Base-by-base conservation (phyloP, 2,797 vertebrate species). In the Danio kyathit region DNA sequence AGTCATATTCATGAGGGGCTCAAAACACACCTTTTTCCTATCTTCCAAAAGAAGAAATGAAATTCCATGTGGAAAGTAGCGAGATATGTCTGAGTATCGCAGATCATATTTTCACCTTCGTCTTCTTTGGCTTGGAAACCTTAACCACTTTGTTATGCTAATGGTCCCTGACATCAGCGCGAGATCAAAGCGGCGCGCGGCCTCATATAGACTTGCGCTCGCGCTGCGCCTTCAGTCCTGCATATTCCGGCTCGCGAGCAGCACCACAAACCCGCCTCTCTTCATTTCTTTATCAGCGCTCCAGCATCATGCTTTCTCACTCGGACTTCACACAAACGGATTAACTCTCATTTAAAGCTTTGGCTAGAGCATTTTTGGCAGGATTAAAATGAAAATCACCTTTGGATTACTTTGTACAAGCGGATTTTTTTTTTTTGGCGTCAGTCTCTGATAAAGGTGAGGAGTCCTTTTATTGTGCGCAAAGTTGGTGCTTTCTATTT, bases 111-210 rank as follows among this genome's bases (percentile, higher is more conserved):
- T 73, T 71, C 49, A 21, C 49, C 49, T 52, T 1, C 12, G 79
- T 81, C 75, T 76, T 82, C 80, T 85, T 78, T 73, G 79, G 19
- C 82, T 59, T 77, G 16, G 76, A 78, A 76, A 86, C 76, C 70
- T 76, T 80, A 76, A 76, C 87, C 88, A 88, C 92, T 95, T 95
- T 96, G 94, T 96, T 96, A 97, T 97, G 96, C 92, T 95, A 97
- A 97, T 97, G 10, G 72, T 0, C 83, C 79, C 90, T 97, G 96
- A 97, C 96, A 95, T 97, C 96, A 97, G 85, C 93, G 90, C 83
- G 93, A 92, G 94, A 95, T 96, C 93, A 95, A 96, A 96, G 95
- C 86, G 49, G 88, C 88, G 82, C 91, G 84, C 90, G 86, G 86
- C 88, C 89, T 90, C 89, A 94, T 94, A 96, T 94, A 94, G 92